Evolutionary conservation across 2,113 vertebrate species (phyloP).

Genomic region (Catagonus wagneri): DNA sequence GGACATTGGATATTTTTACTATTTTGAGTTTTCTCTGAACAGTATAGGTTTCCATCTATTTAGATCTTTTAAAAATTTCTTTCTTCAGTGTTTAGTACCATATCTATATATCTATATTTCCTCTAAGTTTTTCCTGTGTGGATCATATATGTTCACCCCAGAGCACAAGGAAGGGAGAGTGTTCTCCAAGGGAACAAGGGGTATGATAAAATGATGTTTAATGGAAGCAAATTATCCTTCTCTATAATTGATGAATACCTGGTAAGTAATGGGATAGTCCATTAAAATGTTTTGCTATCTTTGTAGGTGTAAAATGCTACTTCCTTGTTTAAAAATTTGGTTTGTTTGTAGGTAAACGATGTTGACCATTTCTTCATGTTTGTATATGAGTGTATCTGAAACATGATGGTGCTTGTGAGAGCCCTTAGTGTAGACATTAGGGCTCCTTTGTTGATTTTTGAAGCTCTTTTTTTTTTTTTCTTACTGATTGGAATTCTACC

Average conservation of each 20-base stretch:
- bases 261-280: neutral
- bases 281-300: neutral
- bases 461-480: constrained; percentile 47
- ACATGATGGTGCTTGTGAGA: neutral
- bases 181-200: neutral
- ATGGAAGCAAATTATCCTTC: neutral
- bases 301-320: neutral
- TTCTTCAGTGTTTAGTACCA: neutral
- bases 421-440: neutral
- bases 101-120: neutral
- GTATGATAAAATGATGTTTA: neutral
- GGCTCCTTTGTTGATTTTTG: constrained; percentile 48
- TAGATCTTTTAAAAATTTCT: neutral
- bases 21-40: neutral
- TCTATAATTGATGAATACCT: neutral
- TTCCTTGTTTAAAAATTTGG: neutral
- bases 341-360: neutral
- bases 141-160: neutral
- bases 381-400: constrained; percentile 16
- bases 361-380: neutral
- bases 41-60: neutral
- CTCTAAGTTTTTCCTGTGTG: neutral
- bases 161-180: neutral
- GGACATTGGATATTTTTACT: neutral
- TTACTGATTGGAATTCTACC: constrained; percentile 1